A percentile compares a stretch with the other conserved stretches of the same genome.
phyloP scores from a whole-genome alignment of 2,888 invertebrate genomes.

The Petrolisthes manimaculis region DNA sequence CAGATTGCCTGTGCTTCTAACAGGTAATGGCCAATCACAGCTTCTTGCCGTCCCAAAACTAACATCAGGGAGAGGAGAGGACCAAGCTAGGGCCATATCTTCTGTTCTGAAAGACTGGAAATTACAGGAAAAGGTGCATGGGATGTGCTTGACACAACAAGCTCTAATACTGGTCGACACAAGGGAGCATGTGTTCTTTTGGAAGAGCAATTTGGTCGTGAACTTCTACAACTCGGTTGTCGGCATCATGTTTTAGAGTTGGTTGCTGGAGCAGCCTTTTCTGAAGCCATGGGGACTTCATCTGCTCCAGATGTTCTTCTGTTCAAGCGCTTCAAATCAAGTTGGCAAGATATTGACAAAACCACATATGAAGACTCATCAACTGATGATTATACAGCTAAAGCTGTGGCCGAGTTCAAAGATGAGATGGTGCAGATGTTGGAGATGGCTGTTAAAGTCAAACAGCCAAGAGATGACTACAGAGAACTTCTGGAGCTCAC shows the following conservation, averaged over 20 bases:
- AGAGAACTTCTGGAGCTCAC: constrained; percentile 8
- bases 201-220: constrained; percentile 4
- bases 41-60: constrained; percentile 17
- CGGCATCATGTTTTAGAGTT: constrained; percentile 32
- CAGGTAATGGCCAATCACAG: neutral
- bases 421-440: too few relatives aligned
- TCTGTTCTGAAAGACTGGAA: constrained; percentile 13
- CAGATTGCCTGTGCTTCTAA: too few relatives aligned
- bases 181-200: too few relatives aligned
- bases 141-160: constrained; percentile 22
- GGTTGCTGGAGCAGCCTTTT: constrained; percentile 21
- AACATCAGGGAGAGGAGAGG: neutral
- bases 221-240: constrained; percentile 21
- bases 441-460: too few relatives aligned
- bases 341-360: neutral
- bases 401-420: too few relatives aligned
- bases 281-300: constrained; percentile 6
- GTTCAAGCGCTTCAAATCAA: constrained; percentile 17
- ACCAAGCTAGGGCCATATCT: constrained; percentile 10
- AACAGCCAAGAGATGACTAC: too few relatives aligned
- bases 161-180: constrained; percentile 32
- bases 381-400: too few relatives aligned
- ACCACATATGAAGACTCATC: too few relatives aligned
- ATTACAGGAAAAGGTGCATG: neutral
- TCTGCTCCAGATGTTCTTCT: neutral